Conservation (phyloP, 2,797 vertebrate species). For the Anableps anableps region DNA sequence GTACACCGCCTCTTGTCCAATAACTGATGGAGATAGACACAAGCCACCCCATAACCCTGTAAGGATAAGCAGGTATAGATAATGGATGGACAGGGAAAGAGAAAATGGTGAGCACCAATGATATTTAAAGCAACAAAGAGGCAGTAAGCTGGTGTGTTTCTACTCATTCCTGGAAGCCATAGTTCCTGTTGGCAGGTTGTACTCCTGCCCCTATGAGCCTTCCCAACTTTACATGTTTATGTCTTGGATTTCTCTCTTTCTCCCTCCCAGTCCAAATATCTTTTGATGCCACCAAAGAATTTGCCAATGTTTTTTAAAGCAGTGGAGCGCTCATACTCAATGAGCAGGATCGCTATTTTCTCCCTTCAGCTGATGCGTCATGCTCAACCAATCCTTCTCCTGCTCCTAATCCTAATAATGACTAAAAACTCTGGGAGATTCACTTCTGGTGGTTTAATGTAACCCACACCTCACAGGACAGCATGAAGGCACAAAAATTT, state of each 20-base stretch:
- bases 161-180: slow-evolving; percentile 73
- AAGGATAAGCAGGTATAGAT: no score
- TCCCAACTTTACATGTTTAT: slow-evolving; percentile 66
- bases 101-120: slow-evolving; percentile 1
- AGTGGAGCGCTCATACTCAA: slow-evolving; percentile 50
- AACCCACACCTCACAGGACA: not conserved
- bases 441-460: not conserved
- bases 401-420: slow-evolving; percentile 17
- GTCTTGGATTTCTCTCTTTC: slow-evolving; percentile 71
- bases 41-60: no score
- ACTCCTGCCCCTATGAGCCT: slow-evolving; percentile 57
- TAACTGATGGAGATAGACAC: no score
- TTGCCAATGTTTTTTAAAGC: slow-evolving; percentile 66
- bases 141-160: slow-evolving; percentile 13
- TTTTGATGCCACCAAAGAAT: slow-evolving; percentile 81
- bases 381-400: slow-evolving; percentile 23
- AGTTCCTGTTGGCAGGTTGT: slow-evolving; percentile 69
- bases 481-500: not conserved
- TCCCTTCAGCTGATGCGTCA: slow-evolving; percentile 41
- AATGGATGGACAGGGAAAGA: no score
- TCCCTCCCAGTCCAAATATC: slow-evolving; percentile 75
- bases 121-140: no score
- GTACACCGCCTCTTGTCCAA: no score
- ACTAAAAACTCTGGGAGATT: slow-evolving; percentile 17
- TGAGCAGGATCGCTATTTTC: slow-evolving; percentile 50